These are phyloP conservation scores for Anagrus nilaparvatae DNA, from an alignment of 1,140 invertebrate genomes.

Conservation along the genomic window DNA sequence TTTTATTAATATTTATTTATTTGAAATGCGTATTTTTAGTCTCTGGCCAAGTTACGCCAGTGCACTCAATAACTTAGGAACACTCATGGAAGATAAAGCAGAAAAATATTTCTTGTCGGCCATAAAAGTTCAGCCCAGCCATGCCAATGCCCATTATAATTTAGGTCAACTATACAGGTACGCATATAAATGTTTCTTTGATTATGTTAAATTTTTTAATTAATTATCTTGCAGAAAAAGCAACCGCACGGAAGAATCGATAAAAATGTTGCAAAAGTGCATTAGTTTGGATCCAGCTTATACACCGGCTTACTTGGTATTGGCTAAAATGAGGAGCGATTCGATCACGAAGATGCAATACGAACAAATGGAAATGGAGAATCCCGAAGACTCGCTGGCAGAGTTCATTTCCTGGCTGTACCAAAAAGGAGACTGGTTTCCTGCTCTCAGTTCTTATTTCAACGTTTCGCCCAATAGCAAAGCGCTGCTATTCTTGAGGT, in stretches of 20 bases:
- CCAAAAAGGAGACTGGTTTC: conserved; percentile 42
- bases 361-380: conserved; percentile 49
- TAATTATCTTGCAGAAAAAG: conserved; percentile 46
- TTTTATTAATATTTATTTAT: neutral
- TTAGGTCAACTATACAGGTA: conserved; percentile 75
- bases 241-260: conserved; percentile 52
- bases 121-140: conserved; percentile 61
- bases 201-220: conserved; percentile 3
- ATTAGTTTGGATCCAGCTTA: conserved; percentile 54
- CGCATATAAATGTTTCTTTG: conserved; percentile 1
- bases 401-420: conserved; percentile 58
- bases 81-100: conserved; percentile 57
- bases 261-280: conserved; percentile 57
- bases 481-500: conserved; percentile 47
- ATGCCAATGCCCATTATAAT: conserved; percentile 79
- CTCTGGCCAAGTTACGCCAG: conserved; percentile 79
- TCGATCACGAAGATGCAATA: conserved; percentile 46
- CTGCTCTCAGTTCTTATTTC: conserved; percentile 48
- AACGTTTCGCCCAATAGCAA: conserved; percentile 48
- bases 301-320: conserved; percentile 55
- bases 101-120: conserved; percentile 69
- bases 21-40: conserved; percentile 42
- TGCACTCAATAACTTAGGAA: conserved; percentile 82
- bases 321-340: conserved; percentile 49
- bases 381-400: conserved; percentile 56